A percentile compares a stretch with the other conserved stretches of the same genome.
These are phyloP conservation scores for Oncorhynchus clarkii DNA, from an alignment of 2,113 vertebrate species.

Conservation along the genomic window DNA sequence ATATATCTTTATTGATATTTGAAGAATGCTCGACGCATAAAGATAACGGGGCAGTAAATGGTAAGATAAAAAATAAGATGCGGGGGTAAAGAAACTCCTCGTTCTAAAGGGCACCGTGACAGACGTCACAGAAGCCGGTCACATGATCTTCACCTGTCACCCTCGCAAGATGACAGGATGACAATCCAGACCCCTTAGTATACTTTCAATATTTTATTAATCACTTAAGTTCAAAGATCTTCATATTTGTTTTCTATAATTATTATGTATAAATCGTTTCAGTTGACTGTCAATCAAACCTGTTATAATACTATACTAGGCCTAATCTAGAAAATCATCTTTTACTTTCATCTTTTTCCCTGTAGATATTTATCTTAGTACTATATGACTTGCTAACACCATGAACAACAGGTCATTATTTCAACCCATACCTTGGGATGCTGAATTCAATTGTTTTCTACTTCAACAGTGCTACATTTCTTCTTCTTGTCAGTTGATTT, in stretches of 20 bases:
- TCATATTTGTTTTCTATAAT: neutral
- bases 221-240: neutral
- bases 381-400: constrained; percentile 30
- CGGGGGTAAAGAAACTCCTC: constrained; percentile 42
- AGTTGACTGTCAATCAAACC: neutral
- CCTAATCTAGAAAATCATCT: neutral
- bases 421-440: constrained; percentile 48
- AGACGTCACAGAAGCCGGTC: constrained; percentile 45
- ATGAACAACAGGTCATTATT: constrained; percentile 47
- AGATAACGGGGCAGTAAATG: constrained; percentile 72
- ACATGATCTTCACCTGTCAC: constrained; percentile 52
- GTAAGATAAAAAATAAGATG: constrained; percentile 43
- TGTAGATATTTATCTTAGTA: neutral
- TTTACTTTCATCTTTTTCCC: neutral
- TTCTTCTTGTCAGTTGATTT: constrained; percentile 44
- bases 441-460: constrained; percentile 52
- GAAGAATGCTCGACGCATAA: constrained; percentile 72
- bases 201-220: neutral
- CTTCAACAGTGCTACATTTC: constrained; percentile 27
- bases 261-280: neutral
- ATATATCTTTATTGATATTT: constrained; percentile 74
- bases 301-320: neutral
- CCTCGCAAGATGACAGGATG: neutral
- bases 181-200: neutral
- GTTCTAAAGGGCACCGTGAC: constrained; percentile 72